phyloP scores from a whole-genome alignment of 1,140 invertebrate species.

The Trachelipus rathkii region DNA sequence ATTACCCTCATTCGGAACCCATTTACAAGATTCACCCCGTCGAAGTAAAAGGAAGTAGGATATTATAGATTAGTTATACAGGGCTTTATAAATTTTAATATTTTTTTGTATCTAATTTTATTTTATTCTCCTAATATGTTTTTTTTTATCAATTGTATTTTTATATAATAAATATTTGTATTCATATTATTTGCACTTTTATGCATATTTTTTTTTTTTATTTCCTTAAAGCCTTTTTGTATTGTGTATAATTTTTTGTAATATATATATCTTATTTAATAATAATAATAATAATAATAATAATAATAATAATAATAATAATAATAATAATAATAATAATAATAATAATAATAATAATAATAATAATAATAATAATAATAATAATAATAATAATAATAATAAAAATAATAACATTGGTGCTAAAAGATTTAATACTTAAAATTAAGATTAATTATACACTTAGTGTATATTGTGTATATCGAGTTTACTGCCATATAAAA shows the following conservation, averaged over 20 bases:
- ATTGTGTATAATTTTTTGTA: background rate
- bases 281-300: no score
- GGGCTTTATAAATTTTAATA: no score
- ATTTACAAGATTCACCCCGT: conserved; percentile 47
- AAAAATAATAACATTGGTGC: background rate
- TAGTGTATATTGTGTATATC: background rate
- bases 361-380: no score
- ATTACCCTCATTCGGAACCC: conserved; percentile 53
- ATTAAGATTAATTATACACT: background rate
- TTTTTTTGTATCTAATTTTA: no score
- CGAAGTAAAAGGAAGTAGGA: conserved; percentile 30
- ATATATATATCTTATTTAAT: no score
- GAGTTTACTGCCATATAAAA: background rate
- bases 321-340: no score
- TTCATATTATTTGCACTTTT: background rate
- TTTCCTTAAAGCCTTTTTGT: background rate
- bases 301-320: no score
- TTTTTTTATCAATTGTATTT: no score
- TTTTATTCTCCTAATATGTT: no score
- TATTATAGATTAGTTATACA: background rate
- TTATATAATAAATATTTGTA: background rate
- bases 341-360: no score
- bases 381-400: no score
- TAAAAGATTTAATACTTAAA: background rate
- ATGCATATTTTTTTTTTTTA: background rate